A percentile compares a stretch with the other conserved stretches of the same genome.
Evolutionary conservation across 2,113 vertebrate genomes (phyloP).

Genomic region (Odocoileus hemionus): DNA sequence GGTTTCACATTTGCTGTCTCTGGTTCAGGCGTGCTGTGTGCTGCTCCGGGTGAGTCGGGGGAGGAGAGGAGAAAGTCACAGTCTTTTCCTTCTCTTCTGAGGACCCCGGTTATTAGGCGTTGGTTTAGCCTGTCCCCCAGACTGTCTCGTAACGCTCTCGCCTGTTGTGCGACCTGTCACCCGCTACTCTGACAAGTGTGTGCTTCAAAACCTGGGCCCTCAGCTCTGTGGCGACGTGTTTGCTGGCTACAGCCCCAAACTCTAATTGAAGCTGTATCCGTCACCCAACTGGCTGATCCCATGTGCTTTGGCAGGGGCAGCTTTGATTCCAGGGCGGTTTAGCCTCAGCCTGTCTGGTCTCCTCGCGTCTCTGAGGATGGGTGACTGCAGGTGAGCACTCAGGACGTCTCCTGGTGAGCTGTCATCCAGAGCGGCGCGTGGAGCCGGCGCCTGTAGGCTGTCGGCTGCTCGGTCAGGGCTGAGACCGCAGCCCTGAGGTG

Average conservation of each 20-base stretch:
- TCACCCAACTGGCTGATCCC: slow-evolving; percentile 66
- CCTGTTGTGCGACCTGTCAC: not conserved
- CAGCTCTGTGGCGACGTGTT: slow-evolving; percentile 38
- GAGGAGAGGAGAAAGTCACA: not conserved
- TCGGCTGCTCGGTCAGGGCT: not conserved
- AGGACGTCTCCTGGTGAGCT: not conserved
- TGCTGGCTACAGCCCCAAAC: slow-evolving; percentile 71
- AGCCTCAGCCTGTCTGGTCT: not conserved
- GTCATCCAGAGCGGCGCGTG: not conserved
- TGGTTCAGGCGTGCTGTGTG: not conserved
- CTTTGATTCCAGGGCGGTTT: slow-evolving; percentile 68
- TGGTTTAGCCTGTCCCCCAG: not conserved
- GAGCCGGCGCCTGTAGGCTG: not conserved
- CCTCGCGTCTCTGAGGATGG: not conserved
- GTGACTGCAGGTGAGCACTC: not conserved
- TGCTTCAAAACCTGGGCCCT: slow-evolving; percentile 34
- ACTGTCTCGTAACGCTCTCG: not conserved
- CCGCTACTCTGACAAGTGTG: not conserved
- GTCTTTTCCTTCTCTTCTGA: not conserved
- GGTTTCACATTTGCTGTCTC: not conserved
- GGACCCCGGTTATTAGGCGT: not conserved
- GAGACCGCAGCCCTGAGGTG: not conserved
- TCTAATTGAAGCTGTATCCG: slow-evolving; percentile 72
- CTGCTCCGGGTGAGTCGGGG: not conserved
- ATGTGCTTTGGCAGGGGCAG: slow-evolving; percentile 53